Evolutionary conservation across 2,113 vertebrate species (phyloP).

Genomic region (Pampusana beccarii): DNA sequence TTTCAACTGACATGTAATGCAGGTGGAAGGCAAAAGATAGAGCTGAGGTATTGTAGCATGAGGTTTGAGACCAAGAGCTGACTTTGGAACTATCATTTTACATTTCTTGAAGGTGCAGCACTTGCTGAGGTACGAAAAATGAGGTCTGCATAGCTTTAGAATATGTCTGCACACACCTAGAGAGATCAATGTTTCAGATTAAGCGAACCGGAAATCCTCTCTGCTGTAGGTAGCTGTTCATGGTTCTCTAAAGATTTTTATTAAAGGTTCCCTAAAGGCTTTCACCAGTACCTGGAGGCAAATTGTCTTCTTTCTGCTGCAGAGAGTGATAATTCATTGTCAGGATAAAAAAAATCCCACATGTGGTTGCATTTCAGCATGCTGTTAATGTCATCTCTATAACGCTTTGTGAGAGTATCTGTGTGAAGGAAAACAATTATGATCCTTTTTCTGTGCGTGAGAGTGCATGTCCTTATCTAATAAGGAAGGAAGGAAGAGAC

Average conservation of each 20-base stretch:
- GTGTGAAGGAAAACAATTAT: slow-evolving; percentile 35
- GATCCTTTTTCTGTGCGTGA: background rate
- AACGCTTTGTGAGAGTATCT: slow-evolving; percentile 37
- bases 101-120: slow-evolving; percentile 27
- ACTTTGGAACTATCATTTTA: slow-evolving; percentile 3
- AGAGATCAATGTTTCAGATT: slow-evolving; percentile 42
- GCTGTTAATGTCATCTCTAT: slow-evolving; percentile 16
- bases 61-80: background rate
- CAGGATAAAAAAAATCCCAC: slow-evolving; percentile 21
- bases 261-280: slow-evolving; percentile 43
- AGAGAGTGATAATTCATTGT: slow-evolving; percentile 38
- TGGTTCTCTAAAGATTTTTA: slow-evolving; percentile 31
- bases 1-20: background rate
- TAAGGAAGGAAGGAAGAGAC: slow-evolving; percentile 49
- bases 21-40: background rate
- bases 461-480: slow-evolving; percentile 36
- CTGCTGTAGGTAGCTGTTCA: slow-evolving; percentile 38
- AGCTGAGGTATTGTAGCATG: background rate
- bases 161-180: slow-evolving; percentile 11
- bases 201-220: background rate
- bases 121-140: background rate
- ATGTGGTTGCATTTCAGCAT: slow-evolving; percentile 43
- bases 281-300: slow-evolving; percentile 18
- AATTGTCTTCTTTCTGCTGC: slow-evolving; percentile 37
- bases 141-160: slow-evolving; percentile 4